Conservation (phyloP, 2,888 invertebrate species). For the Sialis lutaria region DNA sequence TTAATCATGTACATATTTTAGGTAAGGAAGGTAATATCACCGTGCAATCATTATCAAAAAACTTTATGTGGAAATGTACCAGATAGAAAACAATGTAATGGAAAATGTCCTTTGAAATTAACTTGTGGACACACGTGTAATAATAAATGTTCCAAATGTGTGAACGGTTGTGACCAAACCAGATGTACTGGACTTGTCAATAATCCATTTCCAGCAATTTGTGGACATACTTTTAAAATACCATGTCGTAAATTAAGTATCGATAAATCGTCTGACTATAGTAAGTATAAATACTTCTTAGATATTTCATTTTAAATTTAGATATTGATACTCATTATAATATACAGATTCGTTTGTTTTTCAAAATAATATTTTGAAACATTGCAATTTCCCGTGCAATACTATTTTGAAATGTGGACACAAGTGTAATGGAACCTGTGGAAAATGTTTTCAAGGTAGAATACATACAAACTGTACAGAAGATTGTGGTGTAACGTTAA, state of each 20-base stretch:
- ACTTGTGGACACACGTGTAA: constrained; percentile 33
- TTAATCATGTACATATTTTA: constrained; percentile 13
- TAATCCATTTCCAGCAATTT: constrained; percentile 20
- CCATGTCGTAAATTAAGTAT: constrained; percentile 23
- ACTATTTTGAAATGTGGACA: constrained; percentile 29
- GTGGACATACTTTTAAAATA: constrained; percentile 31
- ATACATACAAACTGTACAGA: constrained; percentile 37
- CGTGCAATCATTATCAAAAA: constrained; percentile 26
- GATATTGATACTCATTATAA: not conserved
- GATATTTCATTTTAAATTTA: not conserved
- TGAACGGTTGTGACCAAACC: constrained; percentile 18
- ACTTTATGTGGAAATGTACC: constrained; percentile 24
- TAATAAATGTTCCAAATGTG: constrained; percentile 19
- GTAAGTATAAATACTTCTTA: not conserved
- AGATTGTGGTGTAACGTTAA: constrained; percentile 33
- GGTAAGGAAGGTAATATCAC: constrained; percentile 26
- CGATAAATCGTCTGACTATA: not conserved
- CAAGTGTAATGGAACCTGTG: constrained; percentile 33
- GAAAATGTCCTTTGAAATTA: constrained; percentile 27
- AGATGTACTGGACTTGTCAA: constrained; percentile 21
- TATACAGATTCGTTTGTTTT: constrained; percentile 9
- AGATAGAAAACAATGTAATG: constrained; percentile 19
- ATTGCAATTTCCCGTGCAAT: constrained; percentile 29
- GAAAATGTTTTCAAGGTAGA: constrained; percentile 36
- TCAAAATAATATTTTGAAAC: constrained; percentile 13